Base-by-base conservation (phyloP, 2,797 vertebrate genomes). In the Limosa lapponica region DNA sequence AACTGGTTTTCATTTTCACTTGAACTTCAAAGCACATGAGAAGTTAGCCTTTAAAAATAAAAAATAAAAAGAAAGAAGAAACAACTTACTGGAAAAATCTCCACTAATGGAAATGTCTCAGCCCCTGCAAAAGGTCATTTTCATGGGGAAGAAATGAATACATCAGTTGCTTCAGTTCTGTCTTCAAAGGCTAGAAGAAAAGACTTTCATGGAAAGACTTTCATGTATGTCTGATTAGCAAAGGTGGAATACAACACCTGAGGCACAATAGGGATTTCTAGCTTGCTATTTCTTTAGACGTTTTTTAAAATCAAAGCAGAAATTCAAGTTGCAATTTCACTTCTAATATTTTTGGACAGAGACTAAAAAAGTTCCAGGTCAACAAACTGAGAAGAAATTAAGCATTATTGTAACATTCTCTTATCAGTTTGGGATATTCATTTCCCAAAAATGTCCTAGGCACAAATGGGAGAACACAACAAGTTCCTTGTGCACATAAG, bases 111-210 rank as follows among this genome's bases (percentile, higher is more conserved):
- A 91, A 92, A 78, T 61, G 30, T 36, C 71, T 95, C 44, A 89
- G 37, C 34, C 27, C 16, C 55, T 70, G 39, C 2, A 82, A 93
- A 96, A 95, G 73, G 64, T 89, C 57, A 64, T 70, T 82, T 90
- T 89, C 64, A 55, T 16, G 22, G 6, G 5, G 36, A 18, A 75
- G 51, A 81, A 91, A 52, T 43, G 37, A 89, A 59, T 64, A 55
- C 10, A 58, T 80, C 44, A 22, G 4, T 62, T 79, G 16, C 43
- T 88, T 91, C 51, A 36, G 39, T 74, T 84, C 55, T 69, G 16
- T 34, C 52, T 96, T 96, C 90, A 97, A 94, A 96, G 82, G 34
- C 19, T 73, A 8, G n/a, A n/a, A n/a, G n/a, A n/a, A n/a, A n/a
- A n/a, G n/a, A n/a, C n/a, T n/a, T n/a, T n/a, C n/a, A n/a, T 61